phyloP scores from a whole-genome alignment of 2,113 vertebrate species.

The Spermophilus dauricus region DNA sequence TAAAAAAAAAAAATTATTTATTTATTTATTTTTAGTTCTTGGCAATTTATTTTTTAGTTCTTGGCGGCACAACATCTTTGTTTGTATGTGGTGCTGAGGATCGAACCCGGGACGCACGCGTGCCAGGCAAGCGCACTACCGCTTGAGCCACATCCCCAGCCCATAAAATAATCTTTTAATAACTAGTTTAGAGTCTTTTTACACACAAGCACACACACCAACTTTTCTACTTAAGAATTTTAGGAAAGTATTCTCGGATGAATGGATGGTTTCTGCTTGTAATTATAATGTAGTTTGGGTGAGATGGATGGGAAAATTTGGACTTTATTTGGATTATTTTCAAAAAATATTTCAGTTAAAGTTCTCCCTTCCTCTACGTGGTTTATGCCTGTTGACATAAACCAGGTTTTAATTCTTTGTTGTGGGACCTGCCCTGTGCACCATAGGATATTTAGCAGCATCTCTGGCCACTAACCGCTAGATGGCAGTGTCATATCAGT shows the following conservation, averaged over 20 bases:
- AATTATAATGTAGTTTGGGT: background rate
- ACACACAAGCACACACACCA: background rate
- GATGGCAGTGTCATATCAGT: constrained; percentile 62
- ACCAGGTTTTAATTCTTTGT: background rate
- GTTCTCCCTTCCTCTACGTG: background rate
- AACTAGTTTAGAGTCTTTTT: background rate
- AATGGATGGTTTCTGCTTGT: background rate
- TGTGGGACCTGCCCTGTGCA: background rate
- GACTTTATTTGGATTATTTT: background rate
- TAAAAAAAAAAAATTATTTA: too few relatives aligned
- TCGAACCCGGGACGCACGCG: too few relatives aligned
- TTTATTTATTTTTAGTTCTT: too few relatives aligned
- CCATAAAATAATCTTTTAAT: constrained; percentile 33
- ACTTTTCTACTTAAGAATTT: background rate
- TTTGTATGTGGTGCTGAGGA: too few relatives aligned
- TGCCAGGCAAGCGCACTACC: too few relatives aligned
- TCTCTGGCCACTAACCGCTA: background rate
- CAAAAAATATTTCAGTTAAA: background rate
- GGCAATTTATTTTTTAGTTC: too few relatives aligned
- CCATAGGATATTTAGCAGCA: background rate
- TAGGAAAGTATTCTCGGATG: background rate
- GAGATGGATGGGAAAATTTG: background rate
- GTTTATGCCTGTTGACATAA: background rate
- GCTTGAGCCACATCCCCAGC: too few relatives aligned
- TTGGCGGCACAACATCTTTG: too few relatives aligned